Evolutionary conservation across 2,113 vertebrate genomes (phyloP).

Genomic region (Xenopus laevis): DNA sequence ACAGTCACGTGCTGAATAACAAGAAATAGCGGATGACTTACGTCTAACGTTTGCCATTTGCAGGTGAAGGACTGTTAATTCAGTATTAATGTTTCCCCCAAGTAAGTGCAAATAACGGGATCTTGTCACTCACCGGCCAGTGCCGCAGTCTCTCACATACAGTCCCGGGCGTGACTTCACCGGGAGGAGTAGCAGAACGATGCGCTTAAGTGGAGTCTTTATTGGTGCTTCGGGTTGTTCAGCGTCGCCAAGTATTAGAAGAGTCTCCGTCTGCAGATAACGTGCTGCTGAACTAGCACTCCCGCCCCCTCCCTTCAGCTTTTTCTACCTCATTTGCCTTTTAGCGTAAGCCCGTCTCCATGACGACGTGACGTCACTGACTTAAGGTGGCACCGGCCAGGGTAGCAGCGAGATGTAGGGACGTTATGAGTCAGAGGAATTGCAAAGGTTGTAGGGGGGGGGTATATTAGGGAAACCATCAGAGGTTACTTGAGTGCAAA

Average conservation of each 20-base stretch:
- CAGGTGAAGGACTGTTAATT: no score
- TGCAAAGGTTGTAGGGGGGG: background rate
- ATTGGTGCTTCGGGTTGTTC: background rate
- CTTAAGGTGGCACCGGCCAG: constrained; percentile 57
- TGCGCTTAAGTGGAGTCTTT: no score
- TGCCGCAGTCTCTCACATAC: background rate
- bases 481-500: no score
- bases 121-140: background rate
- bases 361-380: constrained; percentile 79
- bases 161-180: no score
- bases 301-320: constrained; percentile 56
- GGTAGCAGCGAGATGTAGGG: background rate
- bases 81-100: no score
- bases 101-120: background rate
- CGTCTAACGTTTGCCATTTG: no score
- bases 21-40: no score
- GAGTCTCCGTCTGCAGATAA: constrained; percentile 69
- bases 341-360: constrained; percentile 79
- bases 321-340: constrained; percentile 64
- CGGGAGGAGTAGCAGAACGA: no score
- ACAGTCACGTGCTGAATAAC: no score
- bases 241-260: background rate
- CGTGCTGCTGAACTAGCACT: constrained; percentile 69
- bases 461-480: background rate
- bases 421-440: background rate